Evolutionary conservation across 2,113 vertebrate genomes (phyloP), one percentile per base, ranked within the genome.

Genomic region (Pelodiscus sinensis): DNA sequence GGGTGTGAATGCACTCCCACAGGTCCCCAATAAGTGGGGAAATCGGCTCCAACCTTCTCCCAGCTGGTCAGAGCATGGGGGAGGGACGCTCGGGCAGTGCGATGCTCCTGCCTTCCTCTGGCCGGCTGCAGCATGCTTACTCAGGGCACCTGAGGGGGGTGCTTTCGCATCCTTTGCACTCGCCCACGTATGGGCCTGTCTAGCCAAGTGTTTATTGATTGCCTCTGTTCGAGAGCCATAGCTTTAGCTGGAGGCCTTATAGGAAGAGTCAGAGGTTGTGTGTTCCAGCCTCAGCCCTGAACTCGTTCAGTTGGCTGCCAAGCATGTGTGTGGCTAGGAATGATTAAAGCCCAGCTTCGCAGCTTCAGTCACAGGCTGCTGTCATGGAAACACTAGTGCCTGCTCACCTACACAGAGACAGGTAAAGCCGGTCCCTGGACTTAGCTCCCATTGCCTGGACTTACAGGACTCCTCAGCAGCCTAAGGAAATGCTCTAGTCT

Each of bases 151-250:
- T 5, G 44, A 44, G 44, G 44, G 44, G 44, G 44, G 44, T 5
- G 7, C 44, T 5, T 44, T 44, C 44, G 44, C 44, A 44, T 44
- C 44, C 44, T 44, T 44, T 44, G 44, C 44, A 44, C 44, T 44
- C 44, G 5, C 38, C 38, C 38, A 44, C 38, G 38, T 44, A 44
- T 44, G 38, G 38, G 38, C 38, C 38, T 44, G 38, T 13, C 35
- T 25, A 22, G 11, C 50, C 73, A 77, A 50, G 52, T 0, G 1
- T 57, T 1, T 73, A 81, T 0, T 0, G 5, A 18, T 55, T 19
- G 50, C 5, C 38, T 65, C 25, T 24, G 8, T n/a, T 10, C 4
- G 77, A 58, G 50, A 81, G 57, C 57, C 38, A 24, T 8, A 44
- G 35, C 38, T 77, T 77, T 79, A 79, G 35, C 0, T 0, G 1